These are phyloP conservation scores for Caenorhabditis angaria DNA, from an alignment of 2,888 invertebrate genomes.

Conservation along the genomic window DNA sequence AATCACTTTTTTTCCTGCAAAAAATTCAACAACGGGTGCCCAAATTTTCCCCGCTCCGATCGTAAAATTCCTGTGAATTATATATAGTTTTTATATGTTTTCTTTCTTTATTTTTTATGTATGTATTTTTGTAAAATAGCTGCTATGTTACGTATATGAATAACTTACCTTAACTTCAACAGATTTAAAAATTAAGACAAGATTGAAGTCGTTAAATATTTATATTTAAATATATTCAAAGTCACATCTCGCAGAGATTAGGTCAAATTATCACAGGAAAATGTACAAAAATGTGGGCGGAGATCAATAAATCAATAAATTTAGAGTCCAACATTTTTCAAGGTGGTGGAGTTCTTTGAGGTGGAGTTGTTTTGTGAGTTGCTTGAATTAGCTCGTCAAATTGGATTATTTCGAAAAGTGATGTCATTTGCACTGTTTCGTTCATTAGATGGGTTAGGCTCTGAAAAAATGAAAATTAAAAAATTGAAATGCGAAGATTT, in stretches of 20 bases:
- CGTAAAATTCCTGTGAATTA: constrained; percentile 3
- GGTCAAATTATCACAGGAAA: too few relatives aligned
- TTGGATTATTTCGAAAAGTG: constrained; percentile 52
- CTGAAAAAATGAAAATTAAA: constrained; percentile 30
- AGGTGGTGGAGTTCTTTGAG: not conserved
- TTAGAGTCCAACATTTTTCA: too few relatives aligned
- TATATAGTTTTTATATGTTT: not conserved
- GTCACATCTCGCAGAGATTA: too few relatives aligned
- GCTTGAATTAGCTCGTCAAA: constrained; percentile 54
- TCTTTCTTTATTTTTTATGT: not conserved
- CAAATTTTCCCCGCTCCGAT: not conserved
- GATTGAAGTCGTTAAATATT: too few relatives aligned
- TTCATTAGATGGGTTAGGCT: constrained; percentile 50
- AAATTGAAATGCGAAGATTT: too few relatives aligned
- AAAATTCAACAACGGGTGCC: too few relatives aligned
- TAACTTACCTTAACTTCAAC: not conserved
- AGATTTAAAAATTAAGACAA: too few relatives aligned
- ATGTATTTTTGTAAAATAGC: constrained; percentile 3
- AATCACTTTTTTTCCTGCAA: not conserved
- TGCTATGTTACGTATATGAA: constrained; percentile 2
- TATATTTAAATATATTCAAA: too few relatives aligned
- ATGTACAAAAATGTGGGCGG: too few relatives aligned
- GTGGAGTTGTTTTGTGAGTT: constrained; percentile 26
- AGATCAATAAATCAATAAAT: too few relatives aligned
- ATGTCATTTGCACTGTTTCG: constrained; percentile 47